Conservation (phyloP, 2,888 invertebrate genomes). For the Elaeidobius kamerunicus region DNA sequence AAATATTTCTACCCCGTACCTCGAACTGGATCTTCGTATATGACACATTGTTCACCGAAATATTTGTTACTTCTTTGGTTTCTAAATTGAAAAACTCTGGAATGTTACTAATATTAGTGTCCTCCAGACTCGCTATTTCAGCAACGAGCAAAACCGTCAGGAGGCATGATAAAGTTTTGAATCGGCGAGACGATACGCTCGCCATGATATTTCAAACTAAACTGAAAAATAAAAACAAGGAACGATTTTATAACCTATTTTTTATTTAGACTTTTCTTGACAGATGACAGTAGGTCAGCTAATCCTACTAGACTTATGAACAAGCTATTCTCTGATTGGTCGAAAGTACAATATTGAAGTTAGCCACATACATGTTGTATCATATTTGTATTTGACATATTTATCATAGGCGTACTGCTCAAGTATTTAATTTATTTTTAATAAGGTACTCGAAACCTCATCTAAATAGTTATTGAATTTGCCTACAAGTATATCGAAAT, state of each 20-base stretch:
- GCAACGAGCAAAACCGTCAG: conserved; percentile 30
- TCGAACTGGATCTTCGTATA: conserved; percentile 42
- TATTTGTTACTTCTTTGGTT: conserved; percentile 30
- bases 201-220: conserved; percentile 47
- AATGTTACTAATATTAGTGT: conserved; percentile 31
- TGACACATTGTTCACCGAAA: conserved; percentile 35
- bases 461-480: no score
- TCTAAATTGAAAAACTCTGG: conserved; percentile 39
- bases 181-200: conserved; percentile 42
- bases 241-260: conserved; percentile 34
- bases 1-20: conserved; percentile 45
- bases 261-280: not conserved
- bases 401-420: no score
- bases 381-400: no score
- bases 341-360: no score
- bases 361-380: no score
- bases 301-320: no score
- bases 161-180: conserved; percentile 37
- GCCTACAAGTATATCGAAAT: no score
- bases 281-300: no score
- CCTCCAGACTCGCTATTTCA: conserved; percentile 19
- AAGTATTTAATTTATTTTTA: no score
- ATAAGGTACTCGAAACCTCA: no score
- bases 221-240: conserved; percentile 34
- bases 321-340: no score